Conservation (phyloP, 2,113 vertebrate species). For the Oncorhynchus gorbuscha region DNA sequence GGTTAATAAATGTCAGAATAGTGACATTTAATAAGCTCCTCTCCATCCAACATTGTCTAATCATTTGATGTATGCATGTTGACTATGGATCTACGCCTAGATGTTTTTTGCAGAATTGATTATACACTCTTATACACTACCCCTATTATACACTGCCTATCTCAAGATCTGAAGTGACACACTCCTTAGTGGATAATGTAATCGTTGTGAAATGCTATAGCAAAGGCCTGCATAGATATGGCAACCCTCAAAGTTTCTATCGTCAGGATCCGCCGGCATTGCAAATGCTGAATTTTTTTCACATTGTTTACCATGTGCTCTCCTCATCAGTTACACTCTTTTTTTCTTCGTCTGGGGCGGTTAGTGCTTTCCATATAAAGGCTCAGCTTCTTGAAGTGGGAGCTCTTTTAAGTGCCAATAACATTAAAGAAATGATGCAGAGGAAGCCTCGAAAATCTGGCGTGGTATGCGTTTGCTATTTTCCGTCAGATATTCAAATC, state of each 20-base stretch:
- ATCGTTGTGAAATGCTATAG: neutral
- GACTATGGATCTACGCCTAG: neutral
- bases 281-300: neutral
- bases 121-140: neutral
- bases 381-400: constrained; percentile 25
- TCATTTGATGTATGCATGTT: neutral
- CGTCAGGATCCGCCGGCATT: neutral
- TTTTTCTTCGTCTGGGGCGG: neutral
- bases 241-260: neutral
- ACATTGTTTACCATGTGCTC: constrained; percentile 1
- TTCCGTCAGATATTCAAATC: constrained; percentile 41
- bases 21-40: neutral
- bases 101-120: neutral
- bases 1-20: neutral
- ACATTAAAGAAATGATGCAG: constrained; percentile 25
- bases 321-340: constrained; percentile 5
- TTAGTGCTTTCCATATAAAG: constrained; percentile 32
- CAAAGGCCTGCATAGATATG: neutral
- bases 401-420: constrained; percentile 34
- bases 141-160: neutral
- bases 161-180: neutral
- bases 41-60: neutral
- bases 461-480: constrained; percentile 21
- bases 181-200: neutral
- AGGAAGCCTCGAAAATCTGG: constrained; percentile 30